A percentile compares a stretch with the other conserved stretches of the same genome.
Evolutionary conservation across 2,113 vertebrate genomes (phyloP).

Genomic region (Dendrocopos noguchii): DNA sequence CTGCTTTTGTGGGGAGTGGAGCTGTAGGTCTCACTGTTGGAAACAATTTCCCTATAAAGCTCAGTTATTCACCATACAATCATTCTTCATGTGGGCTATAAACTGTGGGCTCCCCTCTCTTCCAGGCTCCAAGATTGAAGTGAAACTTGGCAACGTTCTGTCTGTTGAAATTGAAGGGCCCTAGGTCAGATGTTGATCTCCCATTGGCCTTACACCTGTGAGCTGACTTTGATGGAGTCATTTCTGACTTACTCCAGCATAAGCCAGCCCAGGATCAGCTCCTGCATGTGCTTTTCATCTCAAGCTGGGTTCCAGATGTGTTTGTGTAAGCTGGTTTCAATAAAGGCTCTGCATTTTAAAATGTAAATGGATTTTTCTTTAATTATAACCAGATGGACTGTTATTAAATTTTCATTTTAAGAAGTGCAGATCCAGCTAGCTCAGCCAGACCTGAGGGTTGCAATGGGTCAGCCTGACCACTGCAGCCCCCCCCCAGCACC

Average conservation of each 20-base stretch:
- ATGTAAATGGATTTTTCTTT: slow-evolving; percentile 71
- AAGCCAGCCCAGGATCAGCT: slow-evolving; percentile 38
- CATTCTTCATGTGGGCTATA: slow-evolving; percentile 34
- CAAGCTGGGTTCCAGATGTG: slow-evolving; percentile 67
- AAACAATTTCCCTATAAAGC: slow-evolving; percentile 42
- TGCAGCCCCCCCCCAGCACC: not conserved
- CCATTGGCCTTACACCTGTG: slow-evolving; percentile 50
- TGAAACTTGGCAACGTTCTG: slow-evolving; percentile 32
- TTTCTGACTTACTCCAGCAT: slow-evolving; percentile 37
- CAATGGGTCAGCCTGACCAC: not conserved
- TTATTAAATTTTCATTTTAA: slow-evolving; percentile 63
- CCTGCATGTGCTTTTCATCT: slow-evolving; percentile 62
- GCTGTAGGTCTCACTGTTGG: not conserved
- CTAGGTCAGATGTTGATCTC: slow-evolving; percentile 47
- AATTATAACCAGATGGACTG: slow-evolving; percentile 56
- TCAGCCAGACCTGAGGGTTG: not conserved
- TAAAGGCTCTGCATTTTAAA: slow-evolving; percentile 55
- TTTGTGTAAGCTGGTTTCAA: slow-evolving; percentile 65
- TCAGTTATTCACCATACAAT: slow-evolving; percentile 4
- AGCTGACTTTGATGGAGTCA: slow-evolving; percentile 28
- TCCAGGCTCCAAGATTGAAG: slow-evolving; percentile 26
- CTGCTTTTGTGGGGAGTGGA: slow-evolving; percentile 26
- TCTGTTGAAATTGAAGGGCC: slow-evolving; percentile 39
- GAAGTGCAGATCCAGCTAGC: slow-evolving; percentile 16
- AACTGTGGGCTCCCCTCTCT: slow-evolving; percentile 24